phyloP scores from a whole-genome alignment of 2,797 vertebrate species.

The Nannoperca obscura region DNA sequence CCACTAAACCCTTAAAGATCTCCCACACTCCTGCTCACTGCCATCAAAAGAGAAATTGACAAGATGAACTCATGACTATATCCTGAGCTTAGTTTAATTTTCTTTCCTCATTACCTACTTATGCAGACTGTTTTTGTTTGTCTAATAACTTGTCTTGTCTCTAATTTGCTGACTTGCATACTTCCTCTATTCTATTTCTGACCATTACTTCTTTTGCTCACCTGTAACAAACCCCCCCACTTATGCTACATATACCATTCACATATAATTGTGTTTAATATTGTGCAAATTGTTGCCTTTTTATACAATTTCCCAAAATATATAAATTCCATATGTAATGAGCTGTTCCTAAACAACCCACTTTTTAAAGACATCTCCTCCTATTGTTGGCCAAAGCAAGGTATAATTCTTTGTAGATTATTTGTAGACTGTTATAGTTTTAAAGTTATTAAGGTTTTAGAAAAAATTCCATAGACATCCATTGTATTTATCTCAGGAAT shows the following conservation, averaged over 20 bases:
- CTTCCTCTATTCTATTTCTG: not conserved
- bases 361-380: not conserved
- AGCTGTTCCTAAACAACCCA: not conserved
- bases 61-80: constrained; percentile 49
- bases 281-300: not conserved
- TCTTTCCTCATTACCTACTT: not conserved
- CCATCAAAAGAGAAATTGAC: constrained; percentile 39
- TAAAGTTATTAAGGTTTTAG: too few relatives aligned
- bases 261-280: not conserved
- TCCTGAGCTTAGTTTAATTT: constrained; percentile 6
- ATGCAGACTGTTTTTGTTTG: not conserved
- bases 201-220: not conserved
- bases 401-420: not conserved
- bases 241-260: not conserved
- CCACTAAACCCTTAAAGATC: constrained; percentile 64
- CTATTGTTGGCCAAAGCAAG: not conserved
- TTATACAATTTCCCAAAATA: not conserved
- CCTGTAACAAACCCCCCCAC: not conserved
- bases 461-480: not conserved
- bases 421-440: not conserved
- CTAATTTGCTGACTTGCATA: not conserved
- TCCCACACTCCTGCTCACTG: constrained; percentile 51
- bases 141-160: not conserved
- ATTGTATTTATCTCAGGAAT: not conserved
- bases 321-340: not conserved